Base-by-base conservation (phyloP, 2,113 vertebrate genomes). In the Acinonyx jubatus region DNA sequence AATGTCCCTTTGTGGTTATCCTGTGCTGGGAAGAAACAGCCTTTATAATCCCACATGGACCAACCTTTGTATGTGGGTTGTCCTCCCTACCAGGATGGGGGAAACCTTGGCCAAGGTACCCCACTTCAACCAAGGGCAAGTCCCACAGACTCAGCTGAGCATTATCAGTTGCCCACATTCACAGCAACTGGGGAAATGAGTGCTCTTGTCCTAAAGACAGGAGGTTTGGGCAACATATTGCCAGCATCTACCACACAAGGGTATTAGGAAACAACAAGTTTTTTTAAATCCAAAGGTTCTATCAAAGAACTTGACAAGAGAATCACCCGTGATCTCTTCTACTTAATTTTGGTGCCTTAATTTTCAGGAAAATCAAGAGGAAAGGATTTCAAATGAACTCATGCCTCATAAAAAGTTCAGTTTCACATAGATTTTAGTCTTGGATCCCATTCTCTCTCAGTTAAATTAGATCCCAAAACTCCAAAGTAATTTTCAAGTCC, bases 401-500 rank as follows among this genome's bases (percentile, higher is more conserved):
- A 82, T 50, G 38, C 38, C 68, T 97, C 96, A 94, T 96, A 92
- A 97, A 98, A 97, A 89, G 76, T 94, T 94, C 33, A 85, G 29
- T 86, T 96, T 95, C 33, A 31, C 76, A 96, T 76, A 87, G 65
- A 92, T 94, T 96, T 97, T 87, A 71, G 31, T 93, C 73, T 48
- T 91, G 33, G 12, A 91, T 92, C 41, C 80, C 84, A 88, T 96
- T 97, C 97, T 88, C 94, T 96, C 52, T 52, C 19, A 73, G 84
- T 94, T 88, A 97, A 96, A 94, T 96, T 93, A 94, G 73, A 92
- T 91, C 88, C 57, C 90, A 68, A 97, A 97, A 78, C 84, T 76
- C 93, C 84, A 86, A 97, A 89, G 96, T 95, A 91, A 92, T 94
- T 96, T 97, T 83, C 80, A 92, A 95, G 83, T 94, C 88, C 69